Conservation (phyloP, 2,797 vertebrate species). For the Leuciscus waleckii region DNA sequence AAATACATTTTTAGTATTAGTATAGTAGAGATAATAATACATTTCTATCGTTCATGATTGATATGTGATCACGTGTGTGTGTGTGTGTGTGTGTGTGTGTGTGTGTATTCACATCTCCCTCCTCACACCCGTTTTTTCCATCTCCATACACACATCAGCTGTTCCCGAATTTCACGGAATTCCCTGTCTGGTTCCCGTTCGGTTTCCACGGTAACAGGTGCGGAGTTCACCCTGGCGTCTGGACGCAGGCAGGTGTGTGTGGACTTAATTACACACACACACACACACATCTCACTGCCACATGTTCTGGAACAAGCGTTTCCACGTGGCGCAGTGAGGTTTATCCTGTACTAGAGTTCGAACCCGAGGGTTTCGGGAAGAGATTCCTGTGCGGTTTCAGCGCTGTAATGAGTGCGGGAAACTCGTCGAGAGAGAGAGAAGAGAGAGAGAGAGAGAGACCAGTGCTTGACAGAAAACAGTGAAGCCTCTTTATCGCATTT, state of each 20-base stretch:
- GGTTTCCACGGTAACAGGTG: conserved; percentile 62
- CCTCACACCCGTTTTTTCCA: conserved; percentile 19
- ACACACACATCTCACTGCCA: conserved; percentile 12
- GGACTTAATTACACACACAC: conserved; percentile 41
- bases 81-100: neutral
- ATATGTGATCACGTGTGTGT: neutral
- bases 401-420: neutral
- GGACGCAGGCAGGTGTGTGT: conserved; percentile 55
- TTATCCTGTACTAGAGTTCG: neutral
- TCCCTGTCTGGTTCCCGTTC: conserved; percentile 51
- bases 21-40: neutral
- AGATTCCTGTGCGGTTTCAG: neutral
- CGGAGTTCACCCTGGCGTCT: conserved; percentile 45
- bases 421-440: neutral
- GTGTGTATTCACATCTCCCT: neutral
- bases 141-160: conserved; percentile 15
- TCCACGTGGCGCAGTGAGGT: neutral
- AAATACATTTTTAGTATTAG: neutral
- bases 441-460: neutral
- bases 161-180: conserved; percentile 46
- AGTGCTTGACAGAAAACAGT: neutral
- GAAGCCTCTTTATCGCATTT: conserved; percentile 55
- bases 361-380: conserved; percentile 5
- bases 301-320: conserved; percentile 41
- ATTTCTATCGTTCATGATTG: neutral